These are phyloP conservation scores for Varanus salvator DNA, from an alignment of 2,113 vertebrate species.

Conservation along the genomic window DNA sequence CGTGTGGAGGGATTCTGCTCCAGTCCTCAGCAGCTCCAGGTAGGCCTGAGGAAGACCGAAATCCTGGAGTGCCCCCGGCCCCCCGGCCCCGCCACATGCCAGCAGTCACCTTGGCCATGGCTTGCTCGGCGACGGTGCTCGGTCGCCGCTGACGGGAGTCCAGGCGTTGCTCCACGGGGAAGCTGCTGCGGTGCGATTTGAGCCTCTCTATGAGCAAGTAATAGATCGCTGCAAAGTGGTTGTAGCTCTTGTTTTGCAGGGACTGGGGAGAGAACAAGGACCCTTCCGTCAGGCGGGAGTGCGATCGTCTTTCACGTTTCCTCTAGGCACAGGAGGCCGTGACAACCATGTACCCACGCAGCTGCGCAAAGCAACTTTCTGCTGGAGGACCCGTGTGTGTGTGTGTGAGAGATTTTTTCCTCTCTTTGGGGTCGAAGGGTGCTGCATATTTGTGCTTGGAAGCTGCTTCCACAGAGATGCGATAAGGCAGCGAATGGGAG, in stretches of 20 bases:
- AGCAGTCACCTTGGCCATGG: constrained; percentile 89
- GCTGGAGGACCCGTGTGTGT: too few species aligned
- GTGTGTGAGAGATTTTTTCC: too few species aligned
- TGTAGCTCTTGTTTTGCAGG: constrained; percentile 97
- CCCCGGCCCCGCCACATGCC: neutral
- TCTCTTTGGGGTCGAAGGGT: neutral
- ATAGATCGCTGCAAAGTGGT: constrained; percentile 99
- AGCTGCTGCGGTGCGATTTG: constrained; percentile 95
- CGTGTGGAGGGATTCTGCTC: neutral
- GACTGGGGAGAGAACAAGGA: constrained; percentile 80
- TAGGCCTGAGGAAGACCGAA: neutral
- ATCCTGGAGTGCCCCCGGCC: neutral
- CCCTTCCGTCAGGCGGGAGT: neutral
- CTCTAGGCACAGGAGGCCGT: neutral
- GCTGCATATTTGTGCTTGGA: neutral
- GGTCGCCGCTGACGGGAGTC: constrained; percentile 93
- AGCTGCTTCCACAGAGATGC: neutral
- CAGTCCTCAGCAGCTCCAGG: too few species aligned
- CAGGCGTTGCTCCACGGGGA: constrained; percentile 93
- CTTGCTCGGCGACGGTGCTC: constrained; percentile 94
- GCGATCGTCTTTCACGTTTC: neutral
- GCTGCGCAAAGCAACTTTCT: too few species aligned
- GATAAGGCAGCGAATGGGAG: neutral
- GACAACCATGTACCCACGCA: accelerated
- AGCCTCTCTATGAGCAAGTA: constrained; percentile 96